phyloP scores from a whole-genome alignment of 53 echinoderm and acorn worm genomes.

The Echinarachnius parma region DNA sequence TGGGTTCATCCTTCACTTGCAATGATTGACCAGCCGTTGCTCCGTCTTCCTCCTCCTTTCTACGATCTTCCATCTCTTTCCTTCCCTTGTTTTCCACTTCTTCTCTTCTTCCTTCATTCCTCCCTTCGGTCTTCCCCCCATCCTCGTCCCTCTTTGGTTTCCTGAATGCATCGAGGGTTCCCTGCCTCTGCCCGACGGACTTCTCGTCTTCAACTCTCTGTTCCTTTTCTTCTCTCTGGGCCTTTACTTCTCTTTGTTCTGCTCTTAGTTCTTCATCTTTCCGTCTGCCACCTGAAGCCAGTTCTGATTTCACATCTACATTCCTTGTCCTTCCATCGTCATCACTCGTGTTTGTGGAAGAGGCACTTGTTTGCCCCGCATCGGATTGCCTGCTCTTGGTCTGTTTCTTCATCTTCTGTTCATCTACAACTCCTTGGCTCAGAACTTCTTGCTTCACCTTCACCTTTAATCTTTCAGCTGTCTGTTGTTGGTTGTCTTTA shows the following conservation, averaged over 20 bases:
- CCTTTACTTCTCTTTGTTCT: neutral
- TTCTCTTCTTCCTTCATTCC: neutral
- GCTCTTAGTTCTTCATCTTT: neutral
- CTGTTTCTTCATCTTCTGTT: too few species aligned
- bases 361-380: neutral
- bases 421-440: neutral
- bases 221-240: neutral
- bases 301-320: constrained; percentile 12
- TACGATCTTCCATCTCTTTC: neutral
- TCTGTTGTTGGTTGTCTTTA: too few species aligned
- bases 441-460: constrained; percentile 10
- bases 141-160: neutral
- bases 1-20: constrained; percentile 21
- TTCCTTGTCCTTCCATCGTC: neutral
- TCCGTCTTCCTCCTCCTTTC: neutral
- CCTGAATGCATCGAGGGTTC: neutral
- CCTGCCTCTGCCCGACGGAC: constrained; percentile 3
- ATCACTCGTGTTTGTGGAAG: neutral
- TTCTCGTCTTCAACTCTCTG: neutral
- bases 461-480: neutral
- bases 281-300: neutral
- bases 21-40: neutral
- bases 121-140: neutral
- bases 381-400: too few species aligned
- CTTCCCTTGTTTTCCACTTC: neutral